Percentiles rank a stretch among this genome's conserved stretches.
Conservation (phyloP, 2,113 vertebrate species). For the Cairina moschata region DNA sequence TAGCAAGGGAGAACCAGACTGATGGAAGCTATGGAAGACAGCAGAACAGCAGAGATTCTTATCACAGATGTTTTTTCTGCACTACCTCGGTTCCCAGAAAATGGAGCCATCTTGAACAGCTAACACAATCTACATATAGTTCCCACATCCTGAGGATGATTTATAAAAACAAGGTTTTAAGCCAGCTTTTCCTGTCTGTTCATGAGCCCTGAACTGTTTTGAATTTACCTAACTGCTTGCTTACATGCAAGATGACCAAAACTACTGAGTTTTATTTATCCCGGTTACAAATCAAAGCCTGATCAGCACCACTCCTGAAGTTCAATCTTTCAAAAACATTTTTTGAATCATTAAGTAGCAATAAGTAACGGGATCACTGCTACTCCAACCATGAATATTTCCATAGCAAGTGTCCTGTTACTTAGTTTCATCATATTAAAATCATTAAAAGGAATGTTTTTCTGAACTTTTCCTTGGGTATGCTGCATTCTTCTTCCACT, state of each 20-base stretch:
- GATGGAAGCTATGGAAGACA: background rate
- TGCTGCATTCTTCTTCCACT: background rate
- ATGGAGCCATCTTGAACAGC: rapidly evolving
- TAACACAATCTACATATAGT: background rate
- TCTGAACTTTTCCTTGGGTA: background rate
- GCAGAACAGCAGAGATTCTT: background rate
- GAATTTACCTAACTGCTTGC: background rate
- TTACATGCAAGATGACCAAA: background rate
- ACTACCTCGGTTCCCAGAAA: background rate
- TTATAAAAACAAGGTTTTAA: background rate
- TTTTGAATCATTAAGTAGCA: background rate
- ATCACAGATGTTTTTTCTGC: background rate
- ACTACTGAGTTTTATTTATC: background rate
- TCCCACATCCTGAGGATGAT: background rate
- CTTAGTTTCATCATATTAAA: background rate
- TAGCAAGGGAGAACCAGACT: background rate
- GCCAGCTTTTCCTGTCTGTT: background rate
- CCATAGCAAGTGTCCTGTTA: background rate
- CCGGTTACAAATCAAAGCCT: background rate
- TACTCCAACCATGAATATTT: background rate
- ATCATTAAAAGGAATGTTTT: background rate
- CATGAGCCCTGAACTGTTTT: background rate
- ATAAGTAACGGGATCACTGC: background rate
- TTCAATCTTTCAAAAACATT: background rate
- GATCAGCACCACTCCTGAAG: background rate